These are phyloP conservation scores for Melieria crassipennis DNA, from an alignment of 2,888 invertebrate genomes.

Conservation along the genomic window DNA sequence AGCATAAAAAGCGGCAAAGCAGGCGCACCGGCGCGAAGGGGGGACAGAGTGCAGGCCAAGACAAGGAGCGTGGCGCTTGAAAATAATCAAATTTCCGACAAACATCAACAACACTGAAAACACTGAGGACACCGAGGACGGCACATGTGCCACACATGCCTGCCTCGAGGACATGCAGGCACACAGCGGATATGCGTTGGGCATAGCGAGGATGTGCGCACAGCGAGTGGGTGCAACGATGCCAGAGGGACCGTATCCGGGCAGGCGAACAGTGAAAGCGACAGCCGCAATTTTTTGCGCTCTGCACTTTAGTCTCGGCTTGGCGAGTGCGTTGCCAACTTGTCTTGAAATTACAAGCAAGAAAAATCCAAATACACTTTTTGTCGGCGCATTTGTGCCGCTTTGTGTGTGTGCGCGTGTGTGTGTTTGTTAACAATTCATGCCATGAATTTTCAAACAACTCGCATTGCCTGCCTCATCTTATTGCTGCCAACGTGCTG, in stretches of 20 bases:
- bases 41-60: slow-evolving; percentile 2
- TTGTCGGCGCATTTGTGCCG: background rate
- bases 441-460: slow-evolving; percentile 26
- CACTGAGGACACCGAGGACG: no score
- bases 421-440: slow-evolving; percentile 19
- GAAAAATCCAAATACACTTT: no score
- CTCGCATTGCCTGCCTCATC: background rate
- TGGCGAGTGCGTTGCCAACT: no score
- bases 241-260: no score
- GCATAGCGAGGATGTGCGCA: no score
- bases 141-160: slow-evolving; percentile 1
- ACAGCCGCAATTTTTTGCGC: no score
- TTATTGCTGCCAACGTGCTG: no score
- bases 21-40: background rate
- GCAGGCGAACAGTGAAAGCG: no score
- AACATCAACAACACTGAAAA: slow-evolving; percentile 10
- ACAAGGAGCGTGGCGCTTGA: slow-evolving; percentile 18
- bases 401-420: slow-evolving; percentile 14
- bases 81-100: slow-evolving; percentile 34
- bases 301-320: no score
- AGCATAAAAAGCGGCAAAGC: slow-evolving; percentile 15
- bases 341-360: no score
- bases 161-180: slow-evolving; percentile 10
- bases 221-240: no score
- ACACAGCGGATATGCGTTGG: background rate